Evolutionary conservation across 2,888 invertebrate genomes (phyloP), one percentile per base, ranked within the genome.

Genomic region (Drosophila helvetica): DNA sequence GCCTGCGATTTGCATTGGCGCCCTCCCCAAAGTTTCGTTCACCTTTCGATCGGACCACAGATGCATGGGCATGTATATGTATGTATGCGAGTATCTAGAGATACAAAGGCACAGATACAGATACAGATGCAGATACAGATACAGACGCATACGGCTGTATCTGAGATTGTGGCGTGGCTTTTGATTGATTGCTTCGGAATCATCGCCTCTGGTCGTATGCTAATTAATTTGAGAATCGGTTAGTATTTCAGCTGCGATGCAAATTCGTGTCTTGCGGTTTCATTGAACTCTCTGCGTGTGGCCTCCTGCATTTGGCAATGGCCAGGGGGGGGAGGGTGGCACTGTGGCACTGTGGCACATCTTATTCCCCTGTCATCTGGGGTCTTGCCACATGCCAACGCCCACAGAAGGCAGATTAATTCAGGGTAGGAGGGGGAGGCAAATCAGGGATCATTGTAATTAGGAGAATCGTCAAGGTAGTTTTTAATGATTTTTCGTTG

Each of bases 391-490:
- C 25, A 6, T 25, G 25, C 25, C 25, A 8, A 27, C 27, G 27
- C 27, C 27, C 27, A 38, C n/a, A 7, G 38, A n/a, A 15, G 7
- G 38, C 15, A 38, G 38, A 38, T 15, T 15, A 38, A 0, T 5
- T 15, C 4, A 6, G 6, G 38, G 5, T 0, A 22, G 22, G 22
- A 5, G 22, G 22, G 0, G 22, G 22, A 0, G 22, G 0, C n/a
- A n/a, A n/a, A n/a, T n/a, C n/a, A 22, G 22, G 22, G 22, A n/a
- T 38, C 38, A 38, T 15, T 15, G 38, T 38, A 38, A 38, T n/a
- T 38, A 38, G 38, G 38, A n/a, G 38, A 38, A 38, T n/a, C 38
- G 38, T 38, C 38, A 38, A 38, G 38, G 38, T n/a, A n/a, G n/a
- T 38, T 15, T 38, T 38, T 38, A 38, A 38, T 38, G n/a, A 38